A percentile compares a stretch with the other conserved stretches of the same genome.
phyloP scores from a whole-genome alignment of 2,113 vertebrate genomes.

The Phalacrocorax aristotelis region DNA sequence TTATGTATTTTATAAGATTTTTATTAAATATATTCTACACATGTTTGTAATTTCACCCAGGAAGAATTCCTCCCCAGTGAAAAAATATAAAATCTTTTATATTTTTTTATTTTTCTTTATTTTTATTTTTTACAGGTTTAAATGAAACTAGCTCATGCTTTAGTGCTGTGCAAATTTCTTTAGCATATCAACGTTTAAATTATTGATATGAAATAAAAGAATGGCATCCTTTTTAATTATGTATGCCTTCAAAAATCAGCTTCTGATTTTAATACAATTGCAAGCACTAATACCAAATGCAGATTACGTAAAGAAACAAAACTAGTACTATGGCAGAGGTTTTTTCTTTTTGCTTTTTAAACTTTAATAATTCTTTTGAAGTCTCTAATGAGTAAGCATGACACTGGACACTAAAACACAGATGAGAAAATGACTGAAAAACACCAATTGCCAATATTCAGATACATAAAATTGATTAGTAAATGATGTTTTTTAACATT shows the following conservation, averaged over 20 bases:
- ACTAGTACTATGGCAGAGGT: constrained; percentile 70
- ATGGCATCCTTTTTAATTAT: constrained; percentile 70
- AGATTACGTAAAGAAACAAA: constrained; percentile 78
- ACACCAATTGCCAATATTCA: constrained; percentile 77
- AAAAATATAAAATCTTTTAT: constrained; percentile 90
- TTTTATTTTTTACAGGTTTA: constrained; percentile 85
- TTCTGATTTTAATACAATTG: constrained; percentile 79
- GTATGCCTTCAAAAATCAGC: constrained; percentile 70
- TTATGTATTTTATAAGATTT: constrained; percentile 93
- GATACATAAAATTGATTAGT: constrained; percentile 74
- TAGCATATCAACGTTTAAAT: constrained; percentile 80
- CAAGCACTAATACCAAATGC: constrained; percentile 82
- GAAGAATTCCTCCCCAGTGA: constrained; percentile 88
- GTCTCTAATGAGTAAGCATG: constrained; percentile 73
- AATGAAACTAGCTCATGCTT: constrained; percentile 92
- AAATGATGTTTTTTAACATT: constrained; percentile 74
- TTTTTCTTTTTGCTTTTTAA: constrained; percentile 49
- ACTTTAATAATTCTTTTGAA: constrained; percentile 69
- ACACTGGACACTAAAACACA: constrained; percentile 76
- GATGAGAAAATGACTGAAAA: constrained; percentile 76
- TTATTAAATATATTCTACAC: constrained; percentile 99
- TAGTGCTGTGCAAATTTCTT: constrained; percentile 92
- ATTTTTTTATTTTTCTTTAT: constrained; percentile 76
- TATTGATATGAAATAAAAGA: constrained; percentile 78
- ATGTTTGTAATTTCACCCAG: constrained; percentile 88